Base-by-base conservation (phyloP, 2,888 invertebrate genomes). In the Tryphoninae sp. region DNA sequence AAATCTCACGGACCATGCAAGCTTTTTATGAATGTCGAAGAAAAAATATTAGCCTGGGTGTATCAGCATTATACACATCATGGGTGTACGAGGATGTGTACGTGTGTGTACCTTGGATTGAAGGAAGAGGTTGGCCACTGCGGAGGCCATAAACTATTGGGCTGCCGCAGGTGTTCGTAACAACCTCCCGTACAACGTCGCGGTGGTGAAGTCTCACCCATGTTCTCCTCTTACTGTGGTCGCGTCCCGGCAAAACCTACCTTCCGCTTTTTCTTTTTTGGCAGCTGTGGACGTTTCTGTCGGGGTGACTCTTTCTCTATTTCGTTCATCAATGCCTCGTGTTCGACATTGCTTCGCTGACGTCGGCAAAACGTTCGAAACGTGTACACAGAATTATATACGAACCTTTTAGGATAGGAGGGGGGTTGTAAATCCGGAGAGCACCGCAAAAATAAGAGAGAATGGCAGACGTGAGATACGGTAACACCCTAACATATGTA, bases 121-220 rank as follows among this genome's bases (percentile, higher is more conserved):
- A 59, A 49, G 73, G 76, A 68, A 77, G 51, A 73, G 65, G 69
- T 33, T 69, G 55, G 75, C 82, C 79, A 82, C 82, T 82, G 82
- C 82, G 79, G 82, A 82, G 80, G 84, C 84, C 84, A 84, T 87
- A 86, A 88, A 88, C 86, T 87, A 87, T 86, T 88, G 86, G 87
- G 83, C 81, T 84, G 83, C 84, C 87, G 85, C 88, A 88, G 87
- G 87, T 88, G 88, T 85, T 85, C 83, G 67, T 84, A 80, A 87
- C 84, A 87, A 84, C 85, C 72, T 71, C 79, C 68, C 81, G 78
- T 75, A 75, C 78, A 74, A 51, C 71, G 51, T 62, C 78, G 80
- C 51, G 53, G 80, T 73, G 77, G 82, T 69, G 65, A 73, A 82
- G 79, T 75, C 75, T 67, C 61, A 68, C 64, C 65, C 40, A 74